Percentiles rank a stretch among this genome's conserved stretches.
These are phyloP conservation scores for Vireo altiloquus DNA, from an alignment of 2,113 vertebrate species.

Conservation along the genomic window DNA sequence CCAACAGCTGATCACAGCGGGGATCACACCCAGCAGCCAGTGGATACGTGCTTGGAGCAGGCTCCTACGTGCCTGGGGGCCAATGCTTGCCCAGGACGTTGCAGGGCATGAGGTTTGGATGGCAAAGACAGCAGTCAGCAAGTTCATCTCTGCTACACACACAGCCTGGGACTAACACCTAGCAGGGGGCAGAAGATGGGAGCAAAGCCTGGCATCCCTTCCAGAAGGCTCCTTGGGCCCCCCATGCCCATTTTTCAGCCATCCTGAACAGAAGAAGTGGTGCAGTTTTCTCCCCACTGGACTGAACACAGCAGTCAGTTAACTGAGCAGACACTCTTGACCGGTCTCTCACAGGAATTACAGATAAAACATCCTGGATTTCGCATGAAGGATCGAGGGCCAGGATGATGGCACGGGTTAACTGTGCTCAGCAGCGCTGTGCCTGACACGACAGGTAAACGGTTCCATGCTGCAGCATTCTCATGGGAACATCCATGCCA, in stretches of 20 bases:
- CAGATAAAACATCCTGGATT: neutral
- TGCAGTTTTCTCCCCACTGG: neutral
- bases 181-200: neutral
- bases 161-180: slow-evolving; percentile 5
- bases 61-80: neutral
- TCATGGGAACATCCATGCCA: neutral
- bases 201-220: neutral
- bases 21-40: neutral
- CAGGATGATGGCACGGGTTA: neutral
- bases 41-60: rapidly evolving
- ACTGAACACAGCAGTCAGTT: neutral
- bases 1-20: neutral
- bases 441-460: neutral
- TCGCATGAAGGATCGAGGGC: rapidly evolving
- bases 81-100: neutral
- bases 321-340: neutral
- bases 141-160: neutral
- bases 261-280: neutral
- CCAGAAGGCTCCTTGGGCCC: neutral
- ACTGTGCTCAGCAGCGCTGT: neutral
- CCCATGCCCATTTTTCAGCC: neutral
- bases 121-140: neutral
- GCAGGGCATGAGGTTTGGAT: neutral
- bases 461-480: neutral
- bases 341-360: neutral